Percentiles rank a stretch among this genome's conserved stretches.
Evolutionary conservation across 2,888 invertebrate genomes (phyloP).

Genomic region (Toxonevra muliebris): DNA sequence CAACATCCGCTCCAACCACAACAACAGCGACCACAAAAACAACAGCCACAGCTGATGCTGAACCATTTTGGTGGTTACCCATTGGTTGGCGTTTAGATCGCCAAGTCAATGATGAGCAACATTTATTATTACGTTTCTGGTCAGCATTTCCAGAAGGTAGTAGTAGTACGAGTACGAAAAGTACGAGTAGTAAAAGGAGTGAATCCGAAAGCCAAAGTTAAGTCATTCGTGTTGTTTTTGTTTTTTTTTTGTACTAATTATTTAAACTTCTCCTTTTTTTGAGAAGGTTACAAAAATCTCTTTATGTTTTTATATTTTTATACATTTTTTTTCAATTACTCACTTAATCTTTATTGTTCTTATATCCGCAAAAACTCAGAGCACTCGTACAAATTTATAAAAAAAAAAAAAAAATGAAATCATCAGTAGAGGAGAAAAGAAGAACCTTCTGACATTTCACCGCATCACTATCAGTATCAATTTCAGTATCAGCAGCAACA

Average conservation of each 20-base stretch:
- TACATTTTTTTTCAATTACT: conserved; percentile 33
- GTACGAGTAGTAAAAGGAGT: conserved; percentile 6
- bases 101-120: conserved; percentile 45
- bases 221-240: conserved; percentile 7
- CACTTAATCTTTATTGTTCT: too few species aligned
- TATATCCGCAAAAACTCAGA: conserved; percentile 7
- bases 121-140: conserved; percentile 60
- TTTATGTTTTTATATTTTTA: conserved; percentile 41
- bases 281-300: too few species aligned
- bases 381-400: conserved; percentile 33
- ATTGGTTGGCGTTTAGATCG: conserved; percentile 51
- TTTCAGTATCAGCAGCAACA: too few species aligned
- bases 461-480: too few species aligned
- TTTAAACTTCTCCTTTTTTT: conserved; percentile 20
- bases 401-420: conserved; percentile 5
- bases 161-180: too few species aligned
- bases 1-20: conserved; percentile 23
- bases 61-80: conserved; percentile 64
- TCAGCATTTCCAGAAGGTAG: conserved; percentile 45
- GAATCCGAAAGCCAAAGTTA: conserved; percentile 42
- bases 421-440: too few species aligned
- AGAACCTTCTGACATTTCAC: too few species aligned
- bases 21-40: conserved; percentile 9
- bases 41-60: conserved; percentile 33
- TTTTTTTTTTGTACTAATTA: conserved; percentile 40